Evolutionary conservation across 1,140 invertebrate species (phyloP).

Genomic region (Melitaea cinxia): DNA sequence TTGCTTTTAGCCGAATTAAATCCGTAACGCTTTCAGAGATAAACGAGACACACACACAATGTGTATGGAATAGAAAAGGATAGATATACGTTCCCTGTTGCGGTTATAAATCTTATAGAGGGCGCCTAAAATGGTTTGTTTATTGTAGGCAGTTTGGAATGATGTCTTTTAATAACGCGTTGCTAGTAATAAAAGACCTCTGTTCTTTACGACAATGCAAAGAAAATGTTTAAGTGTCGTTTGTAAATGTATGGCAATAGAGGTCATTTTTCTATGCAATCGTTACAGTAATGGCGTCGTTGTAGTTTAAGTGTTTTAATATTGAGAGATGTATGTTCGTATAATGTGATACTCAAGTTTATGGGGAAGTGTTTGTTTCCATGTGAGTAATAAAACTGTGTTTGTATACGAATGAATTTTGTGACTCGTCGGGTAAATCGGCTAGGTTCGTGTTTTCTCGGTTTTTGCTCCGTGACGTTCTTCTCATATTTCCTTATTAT

Average conservation of each 20-base stretch:
- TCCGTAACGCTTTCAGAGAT: slow-evolving; percentile 32
- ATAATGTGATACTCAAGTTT: background rate
- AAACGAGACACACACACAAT: slow-evolving; percentile 38
- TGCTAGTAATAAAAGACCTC: slow-evolving; percentile 48
- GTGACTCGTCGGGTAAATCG: no score
- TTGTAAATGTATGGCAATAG: slow-evolving; percentile 35
- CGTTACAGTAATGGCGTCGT: slow-evolving; percentile 13
- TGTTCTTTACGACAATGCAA: slow-evolving; percentile 37
- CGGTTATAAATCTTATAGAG: slow-evolving; percentile 47
- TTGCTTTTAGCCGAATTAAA: slow-evolving; percentile 69
- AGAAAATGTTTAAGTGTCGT: slow-evolving; percentile 28
- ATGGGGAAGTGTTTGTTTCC: background rate
- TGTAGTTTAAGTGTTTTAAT: slow-evolving; percentile 32
- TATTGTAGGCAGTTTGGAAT: slow-evolving; percentile 59
- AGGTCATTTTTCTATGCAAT: slow-evolving; percentile 27
- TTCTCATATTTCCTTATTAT: no score
- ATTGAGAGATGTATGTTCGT: slow-evolving; percentile 24
- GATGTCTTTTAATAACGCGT: slow-evolving; percentile 65
- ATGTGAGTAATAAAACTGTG: no score
- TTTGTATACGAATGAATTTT: background rate
- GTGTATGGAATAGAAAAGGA: slow-evolving; percentile 27
- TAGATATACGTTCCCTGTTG: slow-evolving; percentile 23
- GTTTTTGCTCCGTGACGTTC: no score
- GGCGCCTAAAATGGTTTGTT: slow-evolving; percentile 57
- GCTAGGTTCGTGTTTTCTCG: no score